phyloP scores from a whole-genome alignment of 2,113 vertebrate genomes.

The Dipodomys merriami region DNA sequence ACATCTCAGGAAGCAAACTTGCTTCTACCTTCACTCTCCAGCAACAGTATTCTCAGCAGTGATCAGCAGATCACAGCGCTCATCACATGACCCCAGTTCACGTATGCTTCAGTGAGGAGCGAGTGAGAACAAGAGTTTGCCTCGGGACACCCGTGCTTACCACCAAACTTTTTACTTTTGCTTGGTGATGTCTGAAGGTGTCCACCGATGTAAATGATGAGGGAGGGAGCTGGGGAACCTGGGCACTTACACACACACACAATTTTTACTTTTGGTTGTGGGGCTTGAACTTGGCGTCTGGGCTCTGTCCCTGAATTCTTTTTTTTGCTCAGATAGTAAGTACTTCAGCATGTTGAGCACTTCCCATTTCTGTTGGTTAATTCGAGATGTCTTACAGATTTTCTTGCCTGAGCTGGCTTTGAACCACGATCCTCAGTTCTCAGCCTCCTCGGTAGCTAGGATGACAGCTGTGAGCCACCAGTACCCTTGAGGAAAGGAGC shows the following conservation, averaged over 20 bases:
- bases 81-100: slow-evolving; percentile 35
- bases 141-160: slow-evolving; percentile 2
- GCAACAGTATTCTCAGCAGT: background rate
- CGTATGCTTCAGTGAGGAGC: slow-evolving; percentile 36
- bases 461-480: too few relatives aligned
- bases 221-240: background rate
- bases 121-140: slow-evolving; percentile 24
- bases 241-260: background rate
- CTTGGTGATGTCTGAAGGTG: slow-evolving; percentile 23
- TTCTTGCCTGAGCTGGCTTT: too few relatives aligned
- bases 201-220: slow-evolving; percentile 24
- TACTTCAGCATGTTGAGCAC: too few relatives aligned
- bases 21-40: background rate
- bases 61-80: slow-evolving; percentile 8
- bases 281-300: too few relatives aligned
- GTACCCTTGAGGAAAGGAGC: too few relatives aligned
- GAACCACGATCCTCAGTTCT: too few relatives aligned
- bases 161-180: slow-evolving; percentile 38
- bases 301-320: too few relatives aligned
- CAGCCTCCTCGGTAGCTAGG: too few relatives aligned
- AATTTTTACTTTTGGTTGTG: too few relatives aligned
- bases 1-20: background rate
- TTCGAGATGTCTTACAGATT: too few relatives aligned
- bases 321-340: too few relatives aligned
- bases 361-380: too few relatives aligned